Base-by-base conservation (phyloP, 2,888 invertebrate species). In the Cloeon dipterum region DNA sequence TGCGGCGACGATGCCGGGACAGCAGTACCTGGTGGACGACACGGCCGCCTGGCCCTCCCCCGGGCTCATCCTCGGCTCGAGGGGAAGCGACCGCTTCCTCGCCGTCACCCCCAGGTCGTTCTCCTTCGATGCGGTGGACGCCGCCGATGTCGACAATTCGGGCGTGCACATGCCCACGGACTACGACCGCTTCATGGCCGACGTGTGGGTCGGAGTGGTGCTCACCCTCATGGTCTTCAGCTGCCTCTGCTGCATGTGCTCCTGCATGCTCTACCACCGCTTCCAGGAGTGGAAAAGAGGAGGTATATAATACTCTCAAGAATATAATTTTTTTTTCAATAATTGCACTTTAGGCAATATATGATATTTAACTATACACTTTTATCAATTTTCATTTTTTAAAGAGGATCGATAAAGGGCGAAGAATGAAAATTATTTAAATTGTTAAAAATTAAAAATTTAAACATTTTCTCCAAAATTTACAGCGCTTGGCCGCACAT, bases 251-350 rank as follows among this genome's bases (percentile, higher is more conserved):
- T 68, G 68, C 48, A 65, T 70, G 51, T 70, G 68, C 48, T 62
- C 66, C 37, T 70, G 69, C 50, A 59, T 70, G 41, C 50, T 70
- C 20, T 70, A 68, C 48, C 68, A 69, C 55, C 68, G 68, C 48
- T 66, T 69, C 49, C 68, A 68, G 47, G 63, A 69, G 44, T 70
- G 69, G 69, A 69, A 69, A 51, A 58, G 61, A 46, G 58, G 61
- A 52, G 64, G 69, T 69, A 52, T 64, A 65, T 57, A 32, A 17
- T 29, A n/a, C n/a, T n/a, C n/a, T n/a, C n/a, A n/a, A n/a, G n/a
- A n/a, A n/a, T n/a, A n/a, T 1, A 2, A 10, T 8, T 20, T 8
- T 20, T 4, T 20, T 20, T 7, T n/a, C 5, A 11, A 26, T 5
- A 14, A 13, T 8, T 13, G 26, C 2, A 13, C n/a, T n/a, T n/a